A percentile compares a stretch with the other conserved stretches of the same genome.
Conservation (phyloP, 2,113 vertebrate species). For the Lucifuga dentata region DNA sequence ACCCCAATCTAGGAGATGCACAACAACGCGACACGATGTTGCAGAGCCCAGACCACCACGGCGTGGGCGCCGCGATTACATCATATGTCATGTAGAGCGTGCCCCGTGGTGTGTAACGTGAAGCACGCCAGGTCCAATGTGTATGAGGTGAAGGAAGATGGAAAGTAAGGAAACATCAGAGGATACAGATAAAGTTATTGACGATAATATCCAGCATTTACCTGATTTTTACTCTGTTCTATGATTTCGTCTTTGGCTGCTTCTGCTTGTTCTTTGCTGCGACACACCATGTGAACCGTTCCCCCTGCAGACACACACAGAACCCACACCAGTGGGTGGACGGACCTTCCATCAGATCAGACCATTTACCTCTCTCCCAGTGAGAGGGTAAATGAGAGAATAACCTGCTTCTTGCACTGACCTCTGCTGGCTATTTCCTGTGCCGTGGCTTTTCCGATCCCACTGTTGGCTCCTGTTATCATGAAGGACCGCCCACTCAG, state of each 20-base stretch:
- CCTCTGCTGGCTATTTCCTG: conserved; percentile 84
- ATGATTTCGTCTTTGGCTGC: conserved; percentile 85
- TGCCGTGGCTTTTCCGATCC: conserved; percentile 86
- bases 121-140: too few species aligned
- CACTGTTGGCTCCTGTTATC: conserved; percentile 85
- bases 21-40: too few species aligned
- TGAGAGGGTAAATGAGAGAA: too few species aligned
- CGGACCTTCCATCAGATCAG: background rate
- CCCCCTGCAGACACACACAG: conserved; percentile 81
- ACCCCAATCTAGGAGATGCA: too few species aligned
- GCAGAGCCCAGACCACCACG: too few species aligned
- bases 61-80: too few species aligned
- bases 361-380: conserved; percentile 55
- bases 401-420: conserved; percentile 28
- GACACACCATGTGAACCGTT: conserved; percentile 87
- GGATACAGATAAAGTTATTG: too few species aligned
- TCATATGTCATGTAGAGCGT: too few species aligned
- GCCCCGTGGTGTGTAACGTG: too few species aligned
- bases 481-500: conserved; percentile 82
- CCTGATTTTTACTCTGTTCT: conserved; percentile 82
- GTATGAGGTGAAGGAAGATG: background rate
- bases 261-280: conserved; percentile 81
- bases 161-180: too few species aligned
- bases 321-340: background rate
- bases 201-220: too few species aligned